Evolutionary conservation across 2,888 invertebrate genomes (phyloP).

Genomic region (Chirona hameri): DNA sequence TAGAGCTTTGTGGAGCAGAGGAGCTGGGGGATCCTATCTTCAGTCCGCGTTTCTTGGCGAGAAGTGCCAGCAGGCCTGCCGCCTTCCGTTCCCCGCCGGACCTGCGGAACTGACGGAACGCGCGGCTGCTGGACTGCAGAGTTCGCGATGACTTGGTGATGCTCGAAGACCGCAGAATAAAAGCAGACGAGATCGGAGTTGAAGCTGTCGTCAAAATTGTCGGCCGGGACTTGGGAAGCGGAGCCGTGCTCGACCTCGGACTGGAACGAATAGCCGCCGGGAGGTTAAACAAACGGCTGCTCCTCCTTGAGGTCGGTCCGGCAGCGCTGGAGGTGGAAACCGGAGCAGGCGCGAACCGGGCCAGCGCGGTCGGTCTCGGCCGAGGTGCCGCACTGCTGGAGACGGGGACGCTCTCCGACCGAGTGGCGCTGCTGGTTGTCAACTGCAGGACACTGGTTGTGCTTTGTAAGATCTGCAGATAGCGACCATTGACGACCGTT

Average conservation of each 20-base stretch:
- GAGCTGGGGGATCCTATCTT: background rate
- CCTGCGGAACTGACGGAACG: background rate
- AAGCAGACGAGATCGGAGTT: background rate
- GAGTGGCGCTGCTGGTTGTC: background rate
- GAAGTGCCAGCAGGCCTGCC: background rate
- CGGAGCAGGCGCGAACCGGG: background rate
- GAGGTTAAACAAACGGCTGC: background rate
- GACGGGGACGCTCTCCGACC: background rate
- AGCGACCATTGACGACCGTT: conserved; percentile 62
- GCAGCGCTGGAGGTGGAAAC: background rate
- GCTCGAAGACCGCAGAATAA: background rate
- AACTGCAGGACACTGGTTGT: conserved; percentile 53
- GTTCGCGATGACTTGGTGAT: background rate
- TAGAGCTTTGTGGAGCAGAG: too few species aligned
- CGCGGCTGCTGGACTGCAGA: background rate
- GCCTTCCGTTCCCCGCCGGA: background rate
- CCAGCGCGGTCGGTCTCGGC: background rate
- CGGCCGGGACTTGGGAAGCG: too few species aligned
- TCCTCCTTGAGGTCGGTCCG: background rate
- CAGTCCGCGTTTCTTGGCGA: background rate
- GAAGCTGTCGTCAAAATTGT: background rate
- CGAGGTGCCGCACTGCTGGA: background rate
- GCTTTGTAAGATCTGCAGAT: conserved; percentile 59
- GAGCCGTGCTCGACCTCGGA: background rate
- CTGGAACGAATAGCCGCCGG: background rate